Evolutionary conservation across 2,888 invertebrate genomes (phyloP).

Genomic region (Parnassius glacialis): DNA sequence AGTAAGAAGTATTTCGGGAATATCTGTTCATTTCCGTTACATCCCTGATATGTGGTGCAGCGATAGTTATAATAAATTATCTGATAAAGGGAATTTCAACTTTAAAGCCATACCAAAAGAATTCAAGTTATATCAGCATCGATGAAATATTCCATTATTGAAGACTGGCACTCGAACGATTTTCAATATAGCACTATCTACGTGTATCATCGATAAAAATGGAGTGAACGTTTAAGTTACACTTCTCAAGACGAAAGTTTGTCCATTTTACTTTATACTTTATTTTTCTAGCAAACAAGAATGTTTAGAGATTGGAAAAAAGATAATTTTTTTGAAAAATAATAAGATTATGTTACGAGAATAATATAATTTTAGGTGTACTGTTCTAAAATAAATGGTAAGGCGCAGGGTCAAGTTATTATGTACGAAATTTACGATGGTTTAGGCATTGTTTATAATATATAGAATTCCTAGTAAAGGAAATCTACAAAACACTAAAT

Average conservation of each 20-base stretch:
- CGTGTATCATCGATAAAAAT: conserved; percentile 25
- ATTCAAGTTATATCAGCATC: neutral
- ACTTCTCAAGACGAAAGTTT: conserved; percentile 10
- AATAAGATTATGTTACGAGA: too few species aligned
- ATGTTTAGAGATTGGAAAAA: neutral
- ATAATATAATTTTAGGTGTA: too few species aligned
- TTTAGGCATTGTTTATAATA: too few species aligned
- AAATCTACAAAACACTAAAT: too few species aligned
- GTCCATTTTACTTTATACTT: conserved; percentile 11
- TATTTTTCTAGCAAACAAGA: neutral
- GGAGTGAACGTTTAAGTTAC: conserved; percentile 18
- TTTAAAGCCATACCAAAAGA: neutral
- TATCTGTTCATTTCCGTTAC: conserved; percentile 12
- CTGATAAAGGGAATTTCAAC: neutral
- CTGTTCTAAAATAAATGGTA: too few species aligned
- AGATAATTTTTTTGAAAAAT: neutral
- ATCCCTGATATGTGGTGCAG: conserved; percentile 16
- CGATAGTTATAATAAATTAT: conserved; percentile 12
- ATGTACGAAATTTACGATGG: too few species aligned
- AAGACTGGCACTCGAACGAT: conserved; percentile 19
- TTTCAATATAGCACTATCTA: conserved; percentile 25
- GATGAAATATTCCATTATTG: conserved; percentile 18
- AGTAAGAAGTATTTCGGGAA: conserved; percentile 3
- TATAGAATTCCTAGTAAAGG: too few species aligned
- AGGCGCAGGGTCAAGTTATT: too few species aligned